A percentile compares a stretch with the other conserved stretches of the same genome.
Evolutionary conservation across 2,797 vertebrate genomes (phyloP).

Genomic region (Enteromius anoplus): DNA sequence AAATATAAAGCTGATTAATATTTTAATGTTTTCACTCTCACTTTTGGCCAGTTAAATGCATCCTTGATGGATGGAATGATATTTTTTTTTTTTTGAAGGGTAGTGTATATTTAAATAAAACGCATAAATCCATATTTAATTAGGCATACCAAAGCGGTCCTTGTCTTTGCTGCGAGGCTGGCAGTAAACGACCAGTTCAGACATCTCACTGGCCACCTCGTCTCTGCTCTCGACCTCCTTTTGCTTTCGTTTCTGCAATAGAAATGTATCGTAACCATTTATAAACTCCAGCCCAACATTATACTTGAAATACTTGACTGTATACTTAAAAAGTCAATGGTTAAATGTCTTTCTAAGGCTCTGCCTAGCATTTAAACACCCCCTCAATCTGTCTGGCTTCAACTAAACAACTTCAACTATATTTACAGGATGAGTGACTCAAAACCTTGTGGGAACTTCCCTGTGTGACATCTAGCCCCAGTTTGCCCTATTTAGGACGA

Average conservation of each 20-base stretch:
- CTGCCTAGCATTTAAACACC: constrained; percentile 19
- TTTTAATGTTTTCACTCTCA: background rate
- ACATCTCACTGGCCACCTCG: constrained; percentile 93
- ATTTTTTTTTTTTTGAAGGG: background rate
- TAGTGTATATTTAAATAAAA: background rate
- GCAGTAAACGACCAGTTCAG: constrained; percentile 95
- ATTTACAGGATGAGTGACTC: constrained; percentile 20
- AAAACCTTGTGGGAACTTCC: background rate
- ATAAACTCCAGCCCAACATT: constrained; percentile 5
- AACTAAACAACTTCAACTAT: background rate
- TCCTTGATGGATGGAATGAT: background rate
- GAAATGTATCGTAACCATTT: constrained; percentile 37
- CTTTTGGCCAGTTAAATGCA: background rate
- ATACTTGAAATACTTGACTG: constrained; percentile 7
- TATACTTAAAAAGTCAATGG: background rate
- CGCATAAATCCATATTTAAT: background rate
- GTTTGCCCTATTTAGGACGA: background rate
- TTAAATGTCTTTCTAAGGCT: constrained; percentile 15
- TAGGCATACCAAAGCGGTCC: constrained; percentile 88
- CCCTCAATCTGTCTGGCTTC: constrained; percentile 9
- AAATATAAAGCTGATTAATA: background rate
- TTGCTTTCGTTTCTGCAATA: constrained; percentile 76
- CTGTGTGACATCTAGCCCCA: background rate
- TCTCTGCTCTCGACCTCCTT: constrained; percentile 88
- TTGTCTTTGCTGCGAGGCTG: constrained; percentile 96